These are phyloP conservation scores for Chymomyza caudatula DNA, from an alignment of 2,888 invertebrate genomes.

Conservation along the genomic window DNA sequence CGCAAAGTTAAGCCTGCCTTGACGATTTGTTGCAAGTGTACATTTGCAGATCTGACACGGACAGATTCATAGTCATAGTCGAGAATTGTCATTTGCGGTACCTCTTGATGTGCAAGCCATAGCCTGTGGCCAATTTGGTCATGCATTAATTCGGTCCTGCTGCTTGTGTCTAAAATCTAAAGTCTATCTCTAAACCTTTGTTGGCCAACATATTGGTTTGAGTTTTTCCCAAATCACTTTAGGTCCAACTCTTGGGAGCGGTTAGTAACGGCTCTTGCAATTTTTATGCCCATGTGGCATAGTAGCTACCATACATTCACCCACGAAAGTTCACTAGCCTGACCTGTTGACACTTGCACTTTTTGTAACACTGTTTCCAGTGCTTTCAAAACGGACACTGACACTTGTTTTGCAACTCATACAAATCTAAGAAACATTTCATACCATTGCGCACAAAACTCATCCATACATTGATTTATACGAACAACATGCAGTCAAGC, in stretches of 20 bases:
- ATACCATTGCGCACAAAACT: constrained; percentile 11
- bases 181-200: too few species aligned
- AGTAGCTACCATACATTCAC: background rate
- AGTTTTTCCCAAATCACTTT: too few species aligned
- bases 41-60: too few species aligned
- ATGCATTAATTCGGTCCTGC: too few species aligned
- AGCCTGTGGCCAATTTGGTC: too few species aligned
- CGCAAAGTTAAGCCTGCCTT: too few species aligned
- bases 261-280: background rate
- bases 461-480: constrained; percentile 22
- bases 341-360: background rate
- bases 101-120: too few species aligned
- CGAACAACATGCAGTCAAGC: constrained; percentile 3
- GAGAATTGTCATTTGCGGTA: too few species aligned
- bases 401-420: constrained; percentile 20
- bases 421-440: constrained; percentile 7
- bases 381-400: background rate
- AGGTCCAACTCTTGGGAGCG: background rate
- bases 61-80: too few species aligned
- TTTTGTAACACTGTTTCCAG: background rate
- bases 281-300: background rate
- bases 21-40: too few species aligned
- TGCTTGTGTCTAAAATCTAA: too few species aligned
- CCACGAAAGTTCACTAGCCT: background rate
- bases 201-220: too few species aligned